Conservation (phyloP, 1,140 invertebrate genomes). For the Protaetia brevitarsis region DNA sequence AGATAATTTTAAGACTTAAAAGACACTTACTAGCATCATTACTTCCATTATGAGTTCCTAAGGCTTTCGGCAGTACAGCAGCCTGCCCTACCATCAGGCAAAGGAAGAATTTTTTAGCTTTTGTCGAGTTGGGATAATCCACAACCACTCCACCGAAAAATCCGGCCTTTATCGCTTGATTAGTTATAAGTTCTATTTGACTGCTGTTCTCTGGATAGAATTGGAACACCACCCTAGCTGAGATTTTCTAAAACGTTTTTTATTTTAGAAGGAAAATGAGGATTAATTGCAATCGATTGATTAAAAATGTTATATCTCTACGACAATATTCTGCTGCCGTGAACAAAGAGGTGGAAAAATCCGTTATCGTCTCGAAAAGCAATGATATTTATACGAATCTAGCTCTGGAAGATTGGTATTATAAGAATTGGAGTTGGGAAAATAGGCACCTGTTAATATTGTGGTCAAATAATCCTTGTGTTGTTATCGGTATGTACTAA, state of each 20-base stretch:
- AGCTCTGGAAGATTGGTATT: conserved; percentile 91
- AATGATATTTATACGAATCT: conserved; percentile 84
- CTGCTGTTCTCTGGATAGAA: conserved; percentile 96
- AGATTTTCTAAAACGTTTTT: too few species aligned
- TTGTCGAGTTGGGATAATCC: conserved; percentile 96
- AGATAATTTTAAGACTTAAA: too few species aligned
- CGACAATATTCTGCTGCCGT: not conserved
- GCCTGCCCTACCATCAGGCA: conserved; percentile 87
- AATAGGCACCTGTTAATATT: conserved; percentile 78
- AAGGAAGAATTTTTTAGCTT: conserved; percentile 93
- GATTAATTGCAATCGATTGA: too few species aligned
- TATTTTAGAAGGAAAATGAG: conserved; percentile 57
- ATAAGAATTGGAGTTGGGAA: conserved; percentile 74
- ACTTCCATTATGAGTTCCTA: conserved; percentile 52
- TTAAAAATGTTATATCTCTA: too few species aligned
- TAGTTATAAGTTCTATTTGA: conserved; percentile 90
- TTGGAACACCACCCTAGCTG: conserved; percentile 92
- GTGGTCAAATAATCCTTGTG: conserved; percentile 87
- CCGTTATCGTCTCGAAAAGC: conserved; percentile 85
- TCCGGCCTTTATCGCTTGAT: conserved; percentile 94
- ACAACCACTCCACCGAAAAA: conserved; percentile 94
- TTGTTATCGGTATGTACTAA: conserved; percentile 73
- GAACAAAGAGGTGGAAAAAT: conserved; percentile 54
- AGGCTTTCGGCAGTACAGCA: conserved; percentile 66
- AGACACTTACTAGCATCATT: too few species aligned